These are phyloP conservation scores for Neotoma lepida DNA, from an alignment of 2,113 vertebrate species.

Conservation along the genomic window DNA sequence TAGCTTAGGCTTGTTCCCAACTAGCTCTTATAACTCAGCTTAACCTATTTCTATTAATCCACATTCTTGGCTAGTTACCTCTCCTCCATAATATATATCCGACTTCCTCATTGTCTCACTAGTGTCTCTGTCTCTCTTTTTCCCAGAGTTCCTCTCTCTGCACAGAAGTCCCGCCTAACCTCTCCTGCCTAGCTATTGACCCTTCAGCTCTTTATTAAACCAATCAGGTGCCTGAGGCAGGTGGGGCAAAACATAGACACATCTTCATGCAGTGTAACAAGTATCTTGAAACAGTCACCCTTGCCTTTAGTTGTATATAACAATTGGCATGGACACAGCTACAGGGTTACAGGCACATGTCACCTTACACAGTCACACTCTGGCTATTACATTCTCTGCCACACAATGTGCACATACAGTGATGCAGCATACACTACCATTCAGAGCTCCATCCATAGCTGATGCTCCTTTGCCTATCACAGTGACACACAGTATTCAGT, in stretches of 20 bases:
- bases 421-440: background rate
- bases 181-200: background rate
- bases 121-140: background rate
- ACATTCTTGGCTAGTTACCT: background rate
- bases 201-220: background rate
- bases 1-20: background rate
- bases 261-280: background rate
- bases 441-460: background rate
- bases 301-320: background rate
- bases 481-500: background rate
- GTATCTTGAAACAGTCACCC: background rate
- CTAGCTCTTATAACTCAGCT: background rate
- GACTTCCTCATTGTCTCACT: background rate
- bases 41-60: background rate
- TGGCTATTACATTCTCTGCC: background rate
- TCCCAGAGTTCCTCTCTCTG: background rate
- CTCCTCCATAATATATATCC: background rate
- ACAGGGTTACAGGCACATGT: background rate
- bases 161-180: background rate
- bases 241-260: background rate
- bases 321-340: background rate
- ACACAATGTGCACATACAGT: background rate
- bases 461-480: background rate
- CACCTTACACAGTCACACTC: background rate
- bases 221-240: background rate